Evolutionary conservation across 2,113 vertebrate genomes (phyloP).

Genomic region (Misgurnus anguillicaudatus): DNA sequence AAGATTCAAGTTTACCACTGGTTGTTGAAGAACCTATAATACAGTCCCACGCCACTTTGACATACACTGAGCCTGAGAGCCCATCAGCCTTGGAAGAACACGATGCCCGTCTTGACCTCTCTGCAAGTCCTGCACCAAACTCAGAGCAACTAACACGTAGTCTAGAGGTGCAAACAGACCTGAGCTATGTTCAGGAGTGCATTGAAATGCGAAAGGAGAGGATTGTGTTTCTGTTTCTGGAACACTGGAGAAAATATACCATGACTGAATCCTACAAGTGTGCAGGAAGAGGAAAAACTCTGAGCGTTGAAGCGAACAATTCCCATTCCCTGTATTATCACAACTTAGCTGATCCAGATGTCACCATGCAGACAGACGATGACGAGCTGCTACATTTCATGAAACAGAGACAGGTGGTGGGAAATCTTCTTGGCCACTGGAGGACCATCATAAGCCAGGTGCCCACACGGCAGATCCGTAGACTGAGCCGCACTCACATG

Average conservation of each 20-base stretch:
- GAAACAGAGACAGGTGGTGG: constrained; percentile 86
- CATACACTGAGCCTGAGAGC: constrained; percentile 59
- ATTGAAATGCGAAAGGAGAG: constrained; percentile 88
- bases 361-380: constrained; percentile 70
- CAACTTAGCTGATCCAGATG: constrained; percentile 54
- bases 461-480: constrained; percentile 78
- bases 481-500: constrained; percentile 77
- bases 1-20: constrained; percentile 53
- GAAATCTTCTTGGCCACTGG: constrained; percentile 88
- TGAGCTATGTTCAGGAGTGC: constrained; percentile 79
- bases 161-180: constrained; percentile 75
- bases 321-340: constrained; percentile 54
- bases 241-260: constrained; percentile 91
- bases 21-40: constrained; percentile 70
- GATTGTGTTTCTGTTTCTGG: constrained; percentile 87
- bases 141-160: constrained; percentile 71
- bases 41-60: constrained; percentile 59
- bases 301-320: constrained; percentile 62
- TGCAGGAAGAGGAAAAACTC: constrained; percentile 54
- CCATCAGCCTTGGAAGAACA: constrained; percentile 63
- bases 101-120: constrained; percentile 46
- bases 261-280: constrained; percentile 75
- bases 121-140: constrained; percentile 68
- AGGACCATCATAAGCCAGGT: constrained; percentile 84
- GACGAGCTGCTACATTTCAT: constrained; percentile 83